phyloP scores from a whole-genome alignment of 2,113 vertebrate species.

The Dryoscopus gambensis region DNA sequence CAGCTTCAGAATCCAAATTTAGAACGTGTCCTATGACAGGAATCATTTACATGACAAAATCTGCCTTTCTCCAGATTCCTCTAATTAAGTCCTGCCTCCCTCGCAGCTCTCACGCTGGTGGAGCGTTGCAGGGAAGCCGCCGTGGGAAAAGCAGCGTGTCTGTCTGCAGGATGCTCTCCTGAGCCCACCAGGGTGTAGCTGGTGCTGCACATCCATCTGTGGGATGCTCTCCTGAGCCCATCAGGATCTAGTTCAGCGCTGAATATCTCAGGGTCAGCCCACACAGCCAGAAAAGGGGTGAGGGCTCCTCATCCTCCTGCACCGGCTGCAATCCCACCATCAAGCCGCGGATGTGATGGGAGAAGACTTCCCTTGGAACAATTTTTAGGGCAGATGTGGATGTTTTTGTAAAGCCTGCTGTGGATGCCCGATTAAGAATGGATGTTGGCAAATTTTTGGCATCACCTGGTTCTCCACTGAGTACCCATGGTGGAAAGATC shows the following conservation, averaged over 20 bases:
- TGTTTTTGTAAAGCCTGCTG: background rate
- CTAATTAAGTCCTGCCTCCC: conserved; percentile 58
- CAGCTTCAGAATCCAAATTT: conserved; percentile 55
- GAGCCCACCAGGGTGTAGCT: background rate
- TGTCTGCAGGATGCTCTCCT: background rate
- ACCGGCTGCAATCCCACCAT: background rate
- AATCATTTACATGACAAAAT: conserved; percentile 69
- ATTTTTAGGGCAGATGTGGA: background rate
- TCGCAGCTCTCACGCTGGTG: background rate
- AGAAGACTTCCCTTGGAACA: background rate
- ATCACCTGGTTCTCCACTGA: background rate
- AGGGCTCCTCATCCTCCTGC: background rate
- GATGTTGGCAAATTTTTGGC: background rate
- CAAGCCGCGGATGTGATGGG: background rate
- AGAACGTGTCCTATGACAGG: conserved; percentile 48
- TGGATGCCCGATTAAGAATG: background rate
- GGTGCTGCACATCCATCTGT: background rate
- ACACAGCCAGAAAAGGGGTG: background rate
- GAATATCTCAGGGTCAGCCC: background rate
- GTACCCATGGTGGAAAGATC: background rate
- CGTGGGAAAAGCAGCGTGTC: background rate
- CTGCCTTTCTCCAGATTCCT: conserved; percentile 53
- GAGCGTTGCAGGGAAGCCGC: background rate
- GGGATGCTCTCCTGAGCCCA: background rate
- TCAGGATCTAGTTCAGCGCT: background rate